Percentiles rank a stretch among this genome's conserved stretches.
These are phyloP conservation scores for Emmelina monodactyla DNA, from an alignment of 2,888 invertebrate species.

Conservation along the genomic window DNA sequence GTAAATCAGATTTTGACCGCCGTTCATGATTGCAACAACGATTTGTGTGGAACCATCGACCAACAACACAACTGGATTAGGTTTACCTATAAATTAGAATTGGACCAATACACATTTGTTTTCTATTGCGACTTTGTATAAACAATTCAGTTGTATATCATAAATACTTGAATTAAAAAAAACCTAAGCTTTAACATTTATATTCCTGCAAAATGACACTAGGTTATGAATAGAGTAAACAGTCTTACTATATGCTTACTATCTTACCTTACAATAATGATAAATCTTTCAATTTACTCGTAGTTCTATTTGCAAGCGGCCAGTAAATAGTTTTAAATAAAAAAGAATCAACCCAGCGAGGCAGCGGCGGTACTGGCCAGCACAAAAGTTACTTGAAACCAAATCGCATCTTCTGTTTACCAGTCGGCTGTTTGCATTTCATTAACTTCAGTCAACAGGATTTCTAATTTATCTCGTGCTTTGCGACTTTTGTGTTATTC, in stretches of 20 bases:
- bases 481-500: conserved; percentile 1
- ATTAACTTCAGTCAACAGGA: conserved; percentile 2
- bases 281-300: no score
- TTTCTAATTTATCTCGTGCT: background rate
- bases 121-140: no score
- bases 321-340: background rate
- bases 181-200: no score
- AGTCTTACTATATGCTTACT: no score
- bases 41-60: conserved; percentile 14
- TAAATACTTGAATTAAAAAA: no score
- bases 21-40: conserved; percentile 48
- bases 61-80: conserved; percentile 13
- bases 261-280: no score
- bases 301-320: no score
- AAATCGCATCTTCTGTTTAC: background rate
- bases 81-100: background rate
- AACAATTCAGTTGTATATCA: no score
- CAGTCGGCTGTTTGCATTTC: conserved; percentile 1
- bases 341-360: background rate
- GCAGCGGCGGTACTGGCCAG: background rate
- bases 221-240: no score
- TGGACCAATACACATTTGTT: background rate
- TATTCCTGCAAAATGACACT: no score
- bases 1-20: conserved; percentile 56
- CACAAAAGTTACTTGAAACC: conserved; percentile 1